Base-by-base conservation (phyloP, 2,888 invertebrate species). In the Glaucopsyche alexis region DNA sequence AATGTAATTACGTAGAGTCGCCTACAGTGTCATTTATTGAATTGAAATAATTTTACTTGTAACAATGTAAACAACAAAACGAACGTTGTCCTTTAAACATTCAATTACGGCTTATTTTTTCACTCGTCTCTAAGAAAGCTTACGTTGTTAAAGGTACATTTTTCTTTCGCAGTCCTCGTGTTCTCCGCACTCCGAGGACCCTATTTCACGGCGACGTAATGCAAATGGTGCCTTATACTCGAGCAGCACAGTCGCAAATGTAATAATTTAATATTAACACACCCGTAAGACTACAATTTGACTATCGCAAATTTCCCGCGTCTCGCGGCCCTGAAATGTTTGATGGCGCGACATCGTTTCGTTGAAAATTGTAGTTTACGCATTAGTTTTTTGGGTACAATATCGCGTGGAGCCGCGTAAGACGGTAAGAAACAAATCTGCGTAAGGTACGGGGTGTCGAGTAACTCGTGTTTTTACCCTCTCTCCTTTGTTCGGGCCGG, bases 401-500 rank as follows among this genome's bases (percentile, higher is more conserved):
- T 87, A 87, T 90, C 76, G 84, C 80, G 78, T 82, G 85, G 55
- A 77, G 77, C 73, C 77, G 55, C 79, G 76, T 78, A 82, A 83
- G 85, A 84, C 81, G 86, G 84, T 84, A 89, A 89, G 91, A 92
- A 92, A 91, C 92, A 92, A 93, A 92, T 92, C 92, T 91, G 93
- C 90, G 91, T 91, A 88, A 90, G 91, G 91, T 87, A 88, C 89
- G 83, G 89, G 91, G 93, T 92, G 93, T 93, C 91, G 92, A 91
- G 91, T 93, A 91, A 93, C 92, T 92, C 93, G 91, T 91, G 93
- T 93, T 91, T 91, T 91, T 92, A 91, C 92, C 91, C 93, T 91
- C 92, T 88, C 91, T 90, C 88, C 89, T 92, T 93, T 93, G 93
- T 93, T 90, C 89, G 88, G 85, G 88, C 89, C 93, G 93, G 93